Base-by-base conservation (phyloP, 2,888 invertebrate species). In the Himalopsyche anomala region DNA sequence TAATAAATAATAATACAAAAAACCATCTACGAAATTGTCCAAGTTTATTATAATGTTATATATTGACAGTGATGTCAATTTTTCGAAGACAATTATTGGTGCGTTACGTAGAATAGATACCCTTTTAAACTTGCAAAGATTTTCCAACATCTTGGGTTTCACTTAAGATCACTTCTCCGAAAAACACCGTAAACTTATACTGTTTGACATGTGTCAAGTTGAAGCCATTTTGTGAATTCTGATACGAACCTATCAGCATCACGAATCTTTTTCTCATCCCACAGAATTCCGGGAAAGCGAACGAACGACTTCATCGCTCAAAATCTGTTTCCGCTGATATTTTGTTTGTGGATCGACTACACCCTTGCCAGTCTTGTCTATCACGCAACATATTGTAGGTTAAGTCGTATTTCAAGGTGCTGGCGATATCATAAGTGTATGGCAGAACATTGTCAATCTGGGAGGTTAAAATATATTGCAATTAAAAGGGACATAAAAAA, bases 151-250 rank as follows among this genome's bases (percentile, higher is more conserved):
- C 17, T 56, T 19, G 17, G 62, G 19, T 62, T 62, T 62, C 62
- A 28, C 62, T 19, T 56, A n/a, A n/a, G 8, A 17, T 2, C 56
- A n/a, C 17, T 56, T 62, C 62, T 28, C 62, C 19, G 62, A 62
- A 62, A 62, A 62, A n/a, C 19, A 62, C 28, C 19, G 62, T 62
- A 28, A 62, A 62, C 19, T 62, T 62, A 62, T 15, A 62, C 28
- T 6, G 62, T 62, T 62, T 62, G 62, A 62, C 62, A 62, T 62
- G 62, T 62, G 62, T 19, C 62, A 62, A 62, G 19, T 62, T 62
- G 62, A 62, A 19, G 62, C 62, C 62, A 62, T 62, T 62, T 62
- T 2, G 62, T 62, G 62, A 62, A 62, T 28, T 62, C 19, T 28
- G 62, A 62, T 28, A 62, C 28, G 62, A 19, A 62, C 62, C 62